Percentiles rank a stretch among this genome's conserved stretches.
Conservation (phyloP, 2,797 vertebrate genomes). For the Hypotaenidia okinawae region DNA sequence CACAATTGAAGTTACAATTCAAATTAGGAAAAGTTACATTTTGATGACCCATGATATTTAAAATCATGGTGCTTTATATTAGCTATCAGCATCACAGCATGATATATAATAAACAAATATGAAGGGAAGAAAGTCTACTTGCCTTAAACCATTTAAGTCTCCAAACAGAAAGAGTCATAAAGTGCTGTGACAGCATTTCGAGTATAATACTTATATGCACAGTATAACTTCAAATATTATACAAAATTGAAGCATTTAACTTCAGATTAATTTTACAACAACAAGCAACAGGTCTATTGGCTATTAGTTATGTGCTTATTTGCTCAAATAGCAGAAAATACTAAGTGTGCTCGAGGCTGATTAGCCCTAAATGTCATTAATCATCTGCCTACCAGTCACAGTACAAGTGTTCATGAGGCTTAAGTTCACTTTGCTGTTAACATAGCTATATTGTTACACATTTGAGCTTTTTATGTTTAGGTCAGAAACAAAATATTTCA, state of each 20-base stretch:
- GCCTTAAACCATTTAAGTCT: not conserved
- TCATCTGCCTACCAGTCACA: not conserved
- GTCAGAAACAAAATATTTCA: not conserved
- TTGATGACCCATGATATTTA: not conserved
- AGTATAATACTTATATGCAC: accelerated
- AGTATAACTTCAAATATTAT: not conserved
- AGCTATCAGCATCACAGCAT: not conserved
- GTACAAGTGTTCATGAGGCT: not conserved
- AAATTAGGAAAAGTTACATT: not conserved
- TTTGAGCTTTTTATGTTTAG: not conserved
- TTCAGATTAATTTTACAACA: not conserved
- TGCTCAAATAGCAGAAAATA: too few relatives aligned
- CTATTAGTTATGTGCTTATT: not conserved
- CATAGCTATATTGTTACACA: not conserved
- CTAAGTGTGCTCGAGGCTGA: not conserved
- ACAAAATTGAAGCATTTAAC: not conserved
- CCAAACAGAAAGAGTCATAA: not conserved
- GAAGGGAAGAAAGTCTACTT: not conserved
- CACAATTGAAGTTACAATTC: not conserved
- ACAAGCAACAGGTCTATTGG: not conserved
- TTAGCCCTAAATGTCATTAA: not conserved
- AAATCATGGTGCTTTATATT: not conserved
- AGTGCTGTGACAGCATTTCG: not conserved
- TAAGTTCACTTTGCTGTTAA: not conserved
- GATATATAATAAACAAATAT: not conserved